phyloP scores from a whole-genome alignment of 2,113 vertebrate species.

The Dipodomys ordii region DNA sequence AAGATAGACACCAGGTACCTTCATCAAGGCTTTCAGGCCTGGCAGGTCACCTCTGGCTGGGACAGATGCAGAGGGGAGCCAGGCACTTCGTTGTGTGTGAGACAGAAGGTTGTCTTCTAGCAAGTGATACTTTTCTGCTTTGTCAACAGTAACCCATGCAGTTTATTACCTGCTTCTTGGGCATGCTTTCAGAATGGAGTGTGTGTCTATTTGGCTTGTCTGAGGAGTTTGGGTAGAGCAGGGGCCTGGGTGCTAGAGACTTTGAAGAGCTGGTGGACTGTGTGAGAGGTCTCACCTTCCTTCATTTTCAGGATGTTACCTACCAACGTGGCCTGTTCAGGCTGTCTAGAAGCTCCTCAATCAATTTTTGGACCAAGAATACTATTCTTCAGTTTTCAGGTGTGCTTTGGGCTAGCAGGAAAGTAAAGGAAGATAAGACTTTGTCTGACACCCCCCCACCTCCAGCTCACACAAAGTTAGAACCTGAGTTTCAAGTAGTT shows the following conservation, averaged over 20 bases:
- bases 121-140: conserved; percentile 19
- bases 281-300: not conserved
- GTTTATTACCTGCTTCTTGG: conserved; percentile 36
- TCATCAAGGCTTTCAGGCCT: conserved; percentile 25
- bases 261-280: not conserved
- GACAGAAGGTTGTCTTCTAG: conserved; percentile 40
- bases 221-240: conserved; percentile 34
- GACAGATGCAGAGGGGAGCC: not conserved
- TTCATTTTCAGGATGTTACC: conserved; percentile 1
- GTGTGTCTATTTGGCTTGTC: conserved; percentile 1
- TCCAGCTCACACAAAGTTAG: not conserved
- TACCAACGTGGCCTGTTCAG: conserved; percentile 39
- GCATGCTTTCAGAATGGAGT: conserved; percentile 4
- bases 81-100: conserved; percentile 28
- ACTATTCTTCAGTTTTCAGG: not conserved
- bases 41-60: conserved; percentile 3
- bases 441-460: not conserved
- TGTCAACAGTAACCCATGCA: conserved; percentile 38
- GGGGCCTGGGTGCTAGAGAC: not conserved
- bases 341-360: conserved; percentile 54
- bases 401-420: not conserved
- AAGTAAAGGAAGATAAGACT: not conserved
- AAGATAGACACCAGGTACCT: not conserved
- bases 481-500: not conserved
- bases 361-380: conserved; percentile 50